Conservation (phyloP, 2,888 invertebrate genomes). For the Zaprionus bogoriensis region DNA sequence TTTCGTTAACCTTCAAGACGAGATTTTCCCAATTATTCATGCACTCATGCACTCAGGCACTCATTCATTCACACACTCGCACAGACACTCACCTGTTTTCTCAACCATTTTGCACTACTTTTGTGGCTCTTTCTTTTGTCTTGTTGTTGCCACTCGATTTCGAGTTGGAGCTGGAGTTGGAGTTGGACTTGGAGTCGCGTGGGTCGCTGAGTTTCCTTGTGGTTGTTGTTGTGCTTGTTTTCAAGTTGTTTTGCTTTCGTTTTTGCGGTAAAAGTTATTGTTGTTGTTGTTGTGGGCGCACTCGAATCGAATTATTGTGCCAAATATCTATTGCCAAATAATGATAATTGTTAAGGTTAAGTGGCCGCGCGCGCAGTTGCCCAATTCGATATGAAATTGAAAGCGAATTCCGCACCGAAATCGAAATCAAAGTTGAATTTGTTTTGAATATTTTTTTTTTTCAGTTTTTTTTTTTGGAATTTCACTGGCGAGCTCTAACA, state of each 20-base stretch:
- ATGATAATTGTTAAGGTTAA: conserved; percentile 75
- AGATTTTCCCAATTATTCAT: conserved; percentile 42
- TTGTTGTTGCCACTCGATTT: conserved; percentile 51
- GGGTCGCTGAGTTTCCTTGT: conserved; percentile 36
- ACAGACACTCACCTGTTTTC: conserved; percentile 71
- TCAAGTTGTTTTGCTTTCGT: conserved; percentile 7
- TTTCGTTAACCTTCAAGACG: conserved; percentile 16
- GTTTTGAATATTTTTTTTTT: not conserved
- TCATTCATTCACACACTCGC: conserved; percentile 2
- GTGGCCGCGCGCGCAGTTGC: conserved; percentile 37
- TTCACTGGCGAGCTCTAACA: too few relatives aligned
- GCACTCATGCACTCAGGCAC: not conserved
- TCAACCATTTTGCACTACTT: conserved; percentile 68
- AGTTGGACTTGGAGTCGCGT: conserved; percentile 63
- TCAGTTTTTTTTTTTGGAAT: not conserved
- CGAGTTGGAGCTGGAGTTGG: too few relatives aligned
- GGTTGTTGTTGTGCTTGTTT: conserved; percentile 13
- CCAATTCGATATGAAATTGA: conserved; percentile 3
- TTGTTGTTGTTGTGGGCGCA: conserved; percentile 38
- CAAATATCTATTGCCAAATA: conserved; percentile 67
- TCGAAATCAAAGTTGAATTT: conserved; percentile 19
- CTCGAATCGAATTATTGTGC: conserved; percentile 62
- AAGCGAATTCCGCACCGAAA: conserved; percentile 12
- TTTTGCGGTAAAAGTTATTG: conserved; percentile 44
- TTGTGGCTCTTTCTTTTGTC: conserved; percentile 11